phyloP scores from a whole-genome alignment of 2,113 vertebrate genomes.

The Morone chrysops region DNA sequence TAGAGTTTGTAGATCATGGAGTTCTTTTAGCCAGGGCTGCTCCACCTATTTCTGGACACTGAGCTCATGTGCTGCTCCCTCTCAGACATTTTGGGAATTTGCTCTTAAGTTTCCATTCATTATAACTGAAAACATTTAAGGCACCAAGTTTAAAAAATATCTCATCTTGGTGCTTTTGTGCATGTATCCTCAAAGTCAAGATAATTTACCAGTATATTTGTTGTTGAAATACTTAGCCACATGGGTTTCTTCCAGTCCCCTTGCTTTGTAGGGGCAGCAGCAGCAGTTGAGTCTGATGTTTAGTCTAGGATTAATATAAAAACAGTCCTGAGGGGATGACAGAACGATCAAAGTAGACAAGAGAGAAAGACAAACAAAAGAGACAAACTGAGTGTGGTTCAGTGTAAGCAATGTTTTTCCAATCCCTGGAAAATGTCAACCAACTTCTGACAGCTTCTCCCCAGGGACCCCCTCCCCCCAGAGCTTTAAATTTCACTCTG shows the following conservation, averaged over 20 bases:
- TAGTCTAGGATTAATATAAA: slow-evolving; percentile 21
- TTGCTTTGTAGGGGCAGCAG: background rate
- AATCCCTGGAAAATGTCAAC: slow-evolving; percentile 31
- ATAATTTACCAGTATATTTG: background rate
- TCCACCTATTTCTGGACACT: too few species aligned
- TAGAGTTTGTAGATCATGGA: background rate
- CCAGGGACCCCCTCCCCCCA: background rate
- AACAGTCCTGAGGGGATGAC: background rate
- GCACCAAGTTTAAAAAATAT: background rate
- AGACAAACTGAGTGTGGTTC: background rate
- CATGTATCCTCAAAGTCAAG: background rate
- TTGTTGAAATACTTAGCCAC: background rate
- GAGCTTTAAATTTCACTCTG: background rate
- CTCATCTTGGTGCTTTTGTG: background rate
- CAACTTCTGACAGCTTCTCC: slow-evolving; percentile 3
- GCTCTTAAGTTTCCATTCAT: too few species aligned
- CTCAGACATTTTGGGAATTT: too few species aligned
- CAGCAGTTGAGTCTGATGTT: slow-evolving; percentile 7
- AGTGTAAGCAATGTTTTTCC: slow-evolving; percentile 4
- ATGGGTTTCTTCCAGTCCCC: background rate
- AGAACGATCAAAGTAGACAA: background rate
- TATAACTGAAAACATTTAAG: background rate
- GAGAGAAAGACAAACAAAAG: background rate
- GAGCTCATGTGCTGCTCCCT: too few species aligned
- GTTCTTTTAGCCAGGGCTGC: background rate